A percentile compares a stretch with the other conserved stretches of the same genome.
These are phyloP conservation scores for Oryzias sinensis DNA, from an alignment of 2,797 vertebrate genomes.

Conservation along the genomic window DNA sequence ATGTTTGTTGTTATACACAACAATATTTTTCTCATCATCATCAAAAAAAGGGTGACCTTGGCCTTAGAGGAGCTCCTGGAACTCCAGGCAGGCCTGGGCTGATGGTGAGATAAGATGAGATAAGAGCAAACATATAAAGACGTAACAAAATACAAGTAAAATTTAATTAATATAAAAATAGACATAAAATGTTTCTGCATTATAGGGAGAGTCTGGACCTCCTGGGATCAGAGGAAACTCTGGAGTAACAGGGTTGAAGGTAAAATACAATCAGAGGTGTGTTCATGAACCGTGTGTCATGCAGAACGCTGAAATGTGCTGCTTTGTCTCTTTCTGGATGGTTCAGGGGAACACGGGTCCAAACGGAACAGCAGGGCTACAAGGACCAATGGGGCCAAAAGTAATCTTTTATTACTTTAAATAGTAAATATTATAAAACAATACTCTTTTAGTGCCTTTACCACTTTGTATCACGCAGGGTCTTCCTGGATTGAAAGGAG, in stretches of 20 bases:
- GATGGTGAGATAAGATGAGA: constrained; percentile 62
- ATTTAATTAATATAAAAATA: not conserved
- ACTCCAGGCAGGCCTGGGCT: constrained; percentile 58
- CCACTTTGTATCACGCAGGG: constrained; percentile 54
- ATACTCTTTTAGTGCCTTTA: not conserved
- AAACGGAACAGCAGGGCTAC: constrained; percentile 55
- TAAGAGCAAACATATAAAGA: not conserved
- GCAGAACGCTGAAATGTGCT: not conserved
- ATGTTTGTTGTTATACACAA: constrained; percentile 7
- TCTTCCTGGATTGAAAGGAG: constrained; percentile 68
- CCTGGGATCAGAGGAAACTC: constrained; percentile 61
- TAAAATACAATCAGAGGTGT: constrained; percentile 15
- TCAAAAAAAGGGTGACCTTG: constrained; percentile 63
- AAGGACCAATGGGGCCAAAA: constrained; percentile 71
- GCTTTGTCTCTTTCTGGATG: constrained; percentile 1
- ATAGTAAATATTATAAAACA: not conserved
- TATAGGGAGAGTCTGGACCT: constrained; percentile 68
- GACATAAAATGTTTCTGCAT: constrained; percentile 4
- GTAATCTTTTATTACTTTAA: constrained; percentile 35
- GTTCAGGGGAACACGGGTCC: constrained; percentile 57
- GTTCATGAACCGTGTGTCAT: not conserved
- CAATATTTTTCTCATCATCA: not conserved
- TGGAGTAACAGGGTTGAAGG: constrained; percentile 69
- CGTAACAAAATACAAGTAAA: not conserved
- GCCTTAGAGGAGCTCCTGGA: constrained; percentile 66